A percentile compares a stretch with the other conserved stretches of the same genome.
phyloP scores from a whole-genome alignment of 2,888 invertebrate genomes.

The Sialis fuliginosa region DNA sequence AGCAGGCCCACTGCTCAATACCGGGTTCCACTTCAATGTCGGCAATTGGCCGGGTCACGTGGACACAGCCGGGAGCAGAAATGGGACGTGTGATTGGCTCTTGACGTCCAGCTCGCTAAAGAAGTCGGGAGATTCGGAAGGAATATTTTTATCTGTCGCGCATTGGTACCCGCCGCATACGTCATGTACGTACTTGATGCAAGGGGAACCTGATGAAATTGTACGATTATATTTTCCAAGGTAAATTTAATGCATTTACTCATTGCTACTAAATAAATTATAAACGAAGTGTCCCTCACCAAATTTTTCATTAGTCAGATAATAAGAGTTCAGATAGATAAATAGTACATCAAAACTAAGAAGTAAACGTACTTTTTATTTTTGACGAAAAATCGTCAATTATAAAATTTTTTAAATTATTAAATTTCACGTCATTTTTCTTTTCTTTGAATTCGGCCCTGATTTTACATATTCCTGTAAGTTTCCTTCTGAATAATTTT shows the following conservation, averaged over 20 bases:
- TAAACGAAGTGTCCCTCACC: no score
- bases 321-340: no score
- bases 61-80: slow-evolving; percentile 70
- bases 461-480: no score
- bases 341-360: no score
- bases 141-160: slow-evolving; percentile 77
- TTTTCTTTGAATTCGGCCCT: no score
- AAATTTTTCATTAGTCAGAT: no score
- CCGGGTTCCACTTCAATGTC: slow-evolving; percentile 88
- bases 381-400: no score
- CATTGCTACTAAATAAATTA: no score
- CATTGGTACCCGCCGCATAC: slow-evolving; percentile 93
- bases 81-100: slow-evolving; percentile 79
- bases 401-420: no score
- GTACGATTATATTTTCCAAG: slow-evolving; percentile 80
- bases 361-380: no score
- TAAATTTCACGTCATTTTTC: no score
- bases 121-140: slow-evolving; percentile 65
- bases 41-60: slow-evolving; percentile 89
- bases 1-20: slow-evolving; percentile 76
- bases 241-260: slow-evolving; percentile 24
- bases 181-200: slow-evolving; percentile 78
- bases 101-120: slow-evolving; percentile 65
- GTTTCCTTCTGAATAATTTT: no score
- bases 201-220: slow-evolving; percentile 71